Base-by-base conservation (phyloP, 2,888 invertebrate genomes). In the Melinaea marsaeus region DNA sequence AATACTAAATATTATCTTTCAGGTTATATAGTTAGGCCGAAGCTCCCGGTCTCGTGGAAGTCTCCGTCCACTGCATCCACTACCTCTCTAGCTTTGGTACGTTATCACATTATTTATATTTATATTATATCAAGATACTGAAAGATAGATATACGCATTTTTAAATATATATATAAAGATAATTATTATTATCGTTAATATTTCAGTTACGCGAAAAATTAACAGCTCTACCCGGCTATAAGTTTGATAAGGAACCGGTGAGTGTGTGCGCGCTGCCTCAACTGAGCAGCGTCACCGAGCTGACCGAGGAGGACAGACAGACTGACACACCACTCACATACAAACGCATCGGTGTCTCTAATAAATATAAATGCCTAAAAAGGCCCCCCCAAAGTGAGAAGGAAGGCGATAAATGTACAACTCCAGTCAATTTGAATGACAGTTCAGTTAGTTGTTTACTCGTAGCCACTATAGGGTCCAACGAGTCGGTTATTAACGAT, bases 51-150 rank as follows among this genome's bases (percentile, higher is more conserved):
- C 1, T 62, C 68, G 0, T 72, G 70, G 58, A 72, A 70, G 22
- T 85, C 86, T 0, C 86, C 84, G 0, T 87, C 87, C 0, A 74
- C 83, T 0, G 74, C 75, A 0, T 87, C 88, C 0, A 87, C 88
- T 0, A 75, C 81, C 11, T 88, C 88, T 2, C 71, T 87, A 42
- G 77, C 79, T n/a, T 80, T 81, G 73, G 88, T 86, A 61, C 2
- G 48, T 47, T 2, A 6, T 34, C 4, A 46, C n/a, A 51, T 13
- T 48, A 48, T 47, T 51, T 13, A 22, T 47, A 3, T 47, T 13
- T 48, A 22, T 13, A 3, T 13, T 48, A 48, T 48, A 48, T n/a
- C 13, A 13, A 13, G 48, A n/a, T 3, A 22, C 22, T 13, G n/a
- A 22, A n/a, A 48, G 6, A 13, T 2, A 48, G 2, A 48, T 47